Percentiles rank a stretch among this genome's conserved stretches.
Conservation (phyloP, 2,113 vertebrate species). For the Sapajus apella region DNA sequence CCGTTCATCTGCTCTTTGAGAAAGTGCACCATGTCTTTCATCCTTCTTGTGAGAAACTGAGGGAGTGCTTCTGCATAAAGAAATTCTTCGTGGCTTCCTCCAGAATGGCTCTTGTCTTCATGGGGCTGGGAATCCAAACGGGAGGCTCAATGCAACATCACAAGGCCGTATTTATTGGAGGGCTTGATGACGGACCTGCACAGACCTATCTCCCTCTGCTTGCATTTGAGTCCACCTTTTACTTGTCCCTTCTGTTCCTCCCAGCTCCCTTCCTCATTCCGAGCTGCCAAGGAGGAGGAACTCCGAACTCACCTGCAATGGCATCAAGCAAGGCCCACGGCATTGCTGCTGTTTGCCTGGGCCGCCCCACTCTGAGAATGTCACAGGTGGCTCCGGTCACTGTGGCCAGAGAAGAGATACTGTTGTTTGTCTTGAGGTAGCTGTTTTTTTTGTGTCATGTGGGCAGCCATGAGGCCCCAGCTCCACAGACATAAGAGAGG, state of each 20-base stretch:
- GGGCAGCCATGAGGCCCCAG: not conserved
- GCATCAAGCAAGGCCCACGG: not conserved
- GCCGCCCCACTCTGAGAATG: accelerated
- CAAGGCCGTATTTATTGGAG: accelerated
- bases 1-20: not conserved
- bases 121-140: accelerated
- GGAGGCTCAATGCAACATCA: accelerated
- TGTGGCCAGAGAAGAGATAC: not conserved
- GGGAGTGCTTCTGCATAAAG: not conserved
- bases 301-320: not conserved
- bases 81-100: accelerated
- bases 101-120: not conserved
- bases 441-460: not conserved
- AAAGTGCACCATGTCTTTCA: not conserved
- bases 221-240: not conserved
- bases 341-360: not conserved
- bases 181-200: accelerated
- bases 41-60: not conserved
- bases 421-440: no score
- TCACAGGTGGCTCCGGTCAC: not conserved
- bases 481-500: not conserved
- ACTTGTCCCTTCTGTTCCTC: not conserved
- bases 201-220: not conserved
- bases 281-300: not conserved
- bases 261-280: no score